phyloP scores from a whole-genome alignment of 2,113 vertebrate species.

The Dasyurus viverrinus region DNA sequence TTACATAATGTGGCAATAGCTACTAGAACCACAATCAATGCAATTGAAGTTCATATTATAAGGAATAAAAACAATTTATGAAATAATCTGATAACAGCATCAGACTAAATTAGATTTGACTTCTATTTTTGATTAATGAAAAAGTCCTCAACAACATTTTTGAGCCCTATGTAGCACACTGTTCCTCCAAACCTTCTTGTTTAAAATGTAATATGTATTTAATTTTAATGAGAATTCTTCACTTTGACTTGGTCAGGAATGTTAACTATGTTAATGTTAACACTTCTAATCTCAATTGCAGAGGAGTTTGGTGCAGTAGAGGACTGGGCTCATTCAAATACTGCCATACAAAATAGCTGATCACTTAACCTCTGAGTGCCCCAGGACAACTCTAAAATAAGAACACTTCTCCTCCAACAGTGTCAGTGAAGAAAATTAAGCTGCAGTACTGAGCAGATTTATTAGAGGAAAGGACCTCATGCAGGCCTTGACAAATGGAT shows the following conservation, averaged over 20 bases:
- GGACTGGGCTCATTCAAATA: background rate
- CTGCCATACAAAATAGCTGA: background rate
- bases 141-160: conserved; percentile 11
- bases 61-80: conserved; percentile 56
- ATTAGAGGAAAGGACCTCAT: background rate
- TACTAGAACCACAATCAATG: conserved; percentile 93
- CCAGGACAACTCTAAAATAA: background rate
- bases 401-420: background rate
- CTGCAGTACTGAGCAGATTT: background rate
- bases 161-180: background rate
- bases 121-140: conserved; percentile 9
- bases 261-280: background rate
- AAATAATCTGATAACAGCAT: conserved; percentile 46
- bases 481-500: background rate
- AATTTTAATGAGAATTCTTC: conserved; percentile 32
- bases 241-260: background rate
- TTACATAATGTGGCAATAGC: conserved; percentile 97
- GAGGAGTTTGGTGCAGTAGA: background rate
- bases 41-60: conserved; percentile 95
- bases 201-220: conserved; percentile 40
- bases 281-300: background rate
- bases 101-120: conserved; percentile 44
- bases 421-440: background rate
- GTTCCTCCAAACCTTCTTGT: background rate
- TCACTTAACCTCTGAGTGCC: background rate